A percentile compares a stretch with the other conserved stretches of the same genome.
Evolutionary conservation across 2,113 vertebrate genomes (phyloP).

Genomic region (Entosphenus tridentatus): DNA sequence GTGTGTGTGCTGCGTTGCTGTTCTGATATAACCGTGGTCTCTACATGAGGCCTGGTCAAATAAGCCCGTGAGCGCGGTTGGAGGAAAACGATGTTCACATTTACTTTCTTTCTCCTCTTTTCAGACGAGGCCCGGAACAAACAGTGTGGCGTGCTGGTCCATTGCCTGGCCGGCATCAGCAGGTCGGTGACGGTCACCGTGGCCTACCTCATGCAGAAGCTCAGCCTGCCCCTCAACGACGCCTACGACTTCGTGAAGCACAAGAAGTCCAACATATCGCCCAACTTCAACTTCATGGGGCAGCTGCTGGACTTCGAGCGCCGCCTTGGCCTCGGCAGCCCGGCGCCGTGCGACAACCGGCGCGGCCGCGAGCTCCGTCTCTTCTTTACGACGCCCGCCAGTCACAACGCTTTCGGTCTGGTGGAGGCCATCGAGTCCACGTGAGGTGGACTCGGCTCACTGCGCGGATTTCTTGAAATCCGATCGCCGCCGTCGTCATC

Average conservation of each 20-base stretch:
- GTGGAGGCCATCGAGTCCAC: conserved; percentile 27
- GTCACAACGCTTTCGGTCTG: conserved; percentile 39
- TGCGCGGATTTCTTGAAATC: too few relatives aligned
- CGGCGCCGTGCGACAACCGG: conserved; percentile 20
- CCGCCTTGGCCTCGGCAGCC: conserved; percentile 32
- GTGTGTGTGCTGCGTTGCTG: too few relatives aligned
- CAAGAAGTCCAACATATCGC: conserved; percentile 60
- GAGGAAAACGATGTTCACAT: not conserved
- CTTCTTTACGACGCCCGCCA: conserved; percentile 43
- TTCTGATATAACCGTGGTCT: too few relatives aligned
- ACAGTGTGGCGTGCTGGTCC: conserved; percentile 48
- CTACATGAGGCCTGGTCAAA: too few relatives aligned
- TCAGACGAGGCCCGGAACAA: conserved; percentile 47
- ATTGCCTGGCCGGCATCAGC: conserved; percentile 56
- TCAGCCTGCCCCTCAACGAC: conserved; percentile 46
- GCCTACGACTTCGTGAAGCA: conserved; percentile 58
- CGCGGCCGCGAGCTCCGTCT: conserved; percentile 30
- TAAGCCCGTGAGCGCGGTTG: too few relatives aligned
- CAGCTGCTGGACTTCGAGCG: conserved; percentile 58
- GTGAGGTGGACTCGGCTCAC: conserved; percentile 16
- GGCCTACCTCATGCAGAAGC: conserved; percentile 68
- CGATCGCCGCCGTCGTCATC: too few relatives aligned
- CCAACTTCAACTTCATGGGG: conserved; percentile 72
- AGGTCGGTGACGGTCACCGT: conserved; percentile 56
- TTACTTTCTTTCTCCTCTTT: not conserved